Evolutionary conservation across 1,140 invertebrate species (phyloP).

Genomic region (Stegodyphus mimosarum): DNA sequence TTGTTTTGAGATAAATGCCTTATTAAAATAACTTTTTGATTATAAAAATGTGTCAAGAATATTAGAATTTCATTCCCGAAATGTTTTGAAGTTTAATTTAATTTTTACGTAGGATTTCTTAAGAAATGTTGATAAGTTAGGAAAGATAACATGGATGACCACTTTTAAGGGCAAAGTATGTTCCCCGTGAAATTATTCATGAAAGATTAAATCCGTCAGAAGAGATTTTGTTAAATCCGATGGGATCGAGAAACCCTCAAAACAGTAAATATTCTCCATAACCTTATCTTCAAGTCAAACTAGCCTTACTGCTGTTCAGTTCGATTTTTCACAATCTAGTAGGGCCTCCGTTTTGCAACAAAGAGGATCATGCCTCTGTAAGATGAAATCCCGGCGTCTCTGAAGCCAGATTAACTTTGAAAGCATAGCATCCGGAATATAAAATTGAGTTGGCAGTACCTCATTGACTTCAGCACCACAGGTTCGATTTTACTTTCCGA

Average conservation of each 20-base stretch:
- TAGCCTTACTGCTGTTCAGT: slow-evolving; percentile 12
- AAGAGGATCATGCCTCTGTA: slow-evolving; percentile 35
- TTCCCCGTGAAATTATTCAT: too few species aligned
- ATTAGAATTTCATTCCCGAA: too few species aligned
- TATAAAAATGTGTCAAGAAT: too few species aligned
- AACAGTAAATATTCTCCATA: slow-evolving; percentile 23
- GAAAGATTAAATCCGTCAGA: too few species aligned
- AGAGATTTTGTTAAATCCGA: too few species aligned
- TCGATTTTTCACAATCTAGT: background rate
- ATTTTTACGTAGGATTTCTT: too few species aligned
- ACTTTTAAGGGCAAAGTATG: too few species aligned
- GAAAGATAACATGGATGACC: too few species aligned
- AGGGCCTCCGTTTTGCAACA: slow-evolving; percentile 15
- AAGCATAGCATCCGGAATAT: slow-evolving; percentile 35
- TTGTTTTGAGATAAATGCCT: too few species aligned
- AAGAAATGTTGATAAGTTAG: too few species aligned
- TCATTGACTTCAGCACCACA: slow-evolving; percentile 31
- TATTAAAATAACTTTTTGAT: too few species aligned
- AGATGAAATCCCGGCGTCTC: slow-evolving; percentile 47
- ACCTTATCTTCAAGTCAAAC: slow-evolving; percentile 46
- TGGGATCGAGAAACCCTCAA: background rate
- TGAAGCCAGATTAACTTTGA: slow-evolving; percentile 50
- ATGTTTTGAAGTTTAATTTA: too few species aligned
- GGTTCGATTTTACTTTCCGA: slow-evolving; percentile 22
- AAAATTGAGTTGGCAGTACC: slow-evolving; percentile 42